A percentile compares a stretch with the other conserved stretches of the same genome.
phyloP scores from a whole-genome alignment of 2,797 vertebrate species.

The Podarcis lilfordi region DNA sequence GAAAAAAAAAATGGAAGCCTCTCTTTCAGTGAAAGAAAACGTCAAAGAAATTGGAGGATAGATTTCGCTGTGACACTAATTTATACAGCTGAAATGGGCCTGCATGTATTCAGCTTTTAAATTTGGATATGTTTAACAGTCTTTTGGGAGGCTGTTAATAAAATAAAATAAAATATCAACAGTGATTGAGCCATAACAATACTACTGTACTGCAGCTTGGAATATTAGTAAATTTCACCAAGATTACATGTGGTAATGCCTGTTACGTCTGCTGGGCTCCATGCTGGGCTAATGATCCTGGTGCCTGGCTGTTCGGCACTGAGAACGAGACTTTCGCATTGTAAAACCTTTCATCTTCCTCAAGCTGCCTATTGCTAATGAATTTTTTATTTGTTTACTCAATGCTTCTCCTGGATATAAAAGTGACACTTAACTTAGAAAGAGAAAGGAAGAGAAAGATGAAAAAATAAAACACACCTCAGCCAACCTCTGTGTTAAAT shows the following conservation, averaged over 20 bases:
- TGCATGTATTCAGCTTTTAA: conserved; percentile 20
- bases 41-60: too few species aligned
- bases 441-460: conserved; percentile 40
- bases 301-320: conserved; percentile 57
- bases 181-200: not conserved
- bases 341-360: conserved; percentile 77
- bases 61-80: conserved; percentile 43
- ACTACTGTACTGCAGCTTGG: conserved; percentile 57
- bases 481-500: conserved; percentile 70
- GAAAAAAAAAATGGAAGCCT: too few species aligned
- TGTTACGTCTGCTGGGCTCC: conserved; percentile 52
- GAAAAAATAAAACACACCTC: conserved; percentile 19
- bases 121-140: conserved; percentile 51
- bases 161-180: conserved; percentile 4
- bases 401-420: conserved; percentile 72
- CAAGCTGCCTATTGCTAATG: conserved; percentile 76
- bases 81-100: conserved; percentile 60
- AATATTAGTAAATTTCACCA: conserved; percentile 70
- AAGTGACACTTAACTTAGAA: conserved; percentile 74
- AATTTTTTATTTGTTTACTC: conserved; percentile 85
- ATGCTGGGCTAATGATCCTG: conserved; percentile 75
- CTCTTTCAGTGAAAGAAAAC: too few species aligned
- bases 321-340: conserved; percentile 69
- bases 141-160: conserved; percentile 60
- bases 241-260: conserved; percentile 52